Conservation (phyloP, 1,140 invertebrate species). For the Drosophila sturtevanti region DNA sequence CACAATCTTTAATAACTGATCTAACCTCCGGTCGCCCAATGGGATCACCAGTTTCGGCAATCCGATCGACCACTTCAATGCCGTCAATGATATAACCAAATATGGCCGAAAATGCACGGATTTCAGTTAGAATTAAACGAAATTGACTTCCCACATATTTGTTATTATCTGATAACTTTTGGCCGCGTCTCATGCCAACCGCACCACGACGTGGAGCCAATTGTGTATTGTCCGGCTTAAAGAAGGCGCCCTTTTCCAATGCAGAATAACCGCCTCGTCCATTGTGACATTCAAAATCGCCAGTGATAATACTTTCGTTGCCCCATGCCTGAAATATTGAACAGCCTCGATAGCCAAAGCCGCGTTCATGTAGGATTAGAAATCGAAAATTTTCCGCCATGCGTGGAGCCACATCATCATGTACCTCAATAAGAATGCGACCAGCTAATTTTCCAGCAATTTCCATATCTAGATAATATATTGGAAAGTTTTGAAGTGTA, state of each 20-base stretch:
- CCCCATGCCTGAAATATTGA: constrained; percentile 92
- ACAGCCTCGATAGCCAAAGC: constrained; percentile 91
- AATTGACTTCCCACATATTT: constrained; percentile 93
- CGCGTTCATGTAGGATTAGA: constrained; percentile 90
- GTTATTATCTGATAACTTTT: constrained; percentile 90
- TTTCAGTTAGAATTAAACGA: constrained; percentile 90
- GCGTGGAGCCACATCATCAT: constrained; percentile 92
- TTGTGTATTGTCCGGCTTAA: constrained; percentile 92
- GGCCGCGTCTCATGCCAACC: constrained; percentile 92
- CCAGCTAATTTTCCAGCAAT: constrained; percentile 88
- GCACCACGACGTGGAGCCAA: constrained; percentile 89
- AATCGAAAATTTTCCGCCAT: constrained; percentile 95
- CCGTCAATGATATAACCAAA: constrained; percentile 92
- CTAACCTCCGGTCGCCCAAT: constrained; percentile 90
- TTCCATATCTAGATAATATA: constrained; percentile 91
- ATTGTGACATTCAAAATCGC: constrained; percentile 92
- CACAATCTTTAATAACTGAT: constrained; percentile 90
- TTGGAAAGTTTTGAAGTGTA: constrained; percentile 85
- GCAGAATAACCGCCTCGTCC: constrained; percentile 91
- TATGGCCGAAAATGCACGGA: constrained; percentile 92
- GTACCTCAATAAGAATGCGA: constrained; percentile 91
- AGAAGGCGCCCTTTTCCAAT: constrained; percentile 90
- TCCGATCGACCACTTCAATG: constrained; percentile 90
- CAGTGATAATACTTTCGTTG: constrained; percentile 90
- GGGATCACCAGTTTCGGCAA: constrained; percentile 89